Evolutionary conservation across 1,140 invertebrate genomes (phyloP).

Genomic region (Pseudomyrmex flavicornis): DNA sequence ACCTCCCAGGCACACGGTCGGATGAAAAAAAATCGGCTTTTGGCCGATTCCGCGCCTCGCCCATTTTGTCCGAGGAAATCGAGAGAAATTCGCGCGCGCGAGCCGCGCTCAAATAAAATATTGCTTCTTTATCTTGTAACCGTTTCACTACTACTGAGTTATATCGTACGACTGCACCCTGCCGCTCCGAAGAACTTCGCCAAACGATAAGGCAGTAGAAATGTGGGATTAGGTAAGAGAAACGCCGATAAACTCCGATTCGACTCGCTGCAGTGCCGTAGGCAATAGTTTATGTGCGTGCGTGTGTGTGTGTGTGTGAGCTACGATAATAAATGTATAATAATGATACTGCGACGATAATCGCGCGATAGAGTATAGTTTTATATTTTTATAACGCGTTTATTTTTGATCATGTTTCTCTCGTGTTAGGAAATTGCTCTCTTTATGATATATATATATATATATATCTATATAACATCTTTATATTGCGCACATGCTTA

Average conservation of each 20-base stretch:
- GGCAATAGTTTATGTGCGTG: conserved; percentile 27
- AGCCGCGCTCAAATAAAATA: conserved; percentile 39
- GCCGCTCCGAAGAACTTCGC: conserved; percentile 47
- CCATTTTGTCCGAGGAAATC: conserved; percentile 42
- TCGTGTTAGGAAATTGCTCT: too few species aligned
- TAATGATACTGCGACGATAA: conserved; percentile 5
- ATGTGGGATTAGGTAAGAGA: conserved; percentile 59
- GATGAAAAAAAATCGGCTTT: conserved; percentile 30
- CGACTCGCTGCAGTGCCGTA: conserved; percentile 48
- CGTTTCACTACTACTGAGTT: conserved; percentile 50
- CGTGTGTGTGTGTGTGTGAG: background rate
- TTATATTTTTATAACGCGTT: too few species aligned
- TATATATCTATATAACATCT: too few species aligned
- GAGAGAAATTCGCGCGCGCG: conserved; percentile 42
- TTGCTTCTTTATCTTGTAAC: conserved; percentile 49
- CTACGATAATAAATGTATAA: conserved; percentile 40
- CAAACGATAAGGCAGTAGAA: conserved; percentile 53
- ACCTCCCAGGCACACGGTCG: conserved; percentile 9
- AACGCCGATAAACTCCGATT: conserved; percentile 54
- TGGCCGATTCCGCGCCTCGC: background rate
- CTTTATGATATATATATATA: too few species aligned
- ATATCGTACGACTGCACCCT: conserved; percentile 50
- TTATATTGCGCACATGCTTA: too few species aligned
- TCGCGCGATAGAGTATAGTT: background rate
- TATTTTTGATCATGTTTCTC: too few species aligned